Percentiles rank a stretch among this genome's conserved stretches.
phyloP scores from a whole-genome alignment of 35 echinoderm and acorn worm genomes.

The Apostichopus californicus region DNA sequence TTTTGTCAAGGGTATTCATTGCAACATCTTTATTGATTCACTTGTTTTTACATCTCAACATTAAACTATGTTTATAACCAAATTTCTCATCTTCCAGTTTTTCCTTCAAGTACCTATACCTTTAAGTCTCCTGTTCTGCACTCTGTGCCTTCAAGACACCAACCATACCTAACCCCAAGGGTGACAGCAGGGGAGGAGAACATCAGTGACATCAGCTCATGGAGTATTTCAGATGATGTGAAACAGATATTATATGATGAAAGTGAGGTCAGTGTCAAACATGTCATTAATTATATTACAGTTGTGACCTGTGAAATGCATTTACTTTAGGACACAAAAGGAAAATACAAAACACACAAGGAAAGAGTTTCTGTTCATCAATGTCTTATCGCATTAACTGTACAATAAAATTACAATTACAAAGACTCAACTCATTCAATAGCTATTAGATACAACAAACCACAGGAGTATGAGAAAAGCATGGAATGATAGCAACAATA shows the following conservation, averaged over 20 bases:
- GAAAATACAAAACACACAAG: too few relatives aligned
- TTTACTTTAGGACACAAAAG: too few relatives aligned
- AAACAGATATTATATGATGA: constrained; percentile 75
- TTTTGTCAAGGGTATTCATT: too few relatives aligned
- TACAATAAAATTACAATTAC: background rate
- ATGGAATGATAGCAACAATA: too few relatives aligned
- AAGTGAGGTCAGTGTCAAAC: background rate
- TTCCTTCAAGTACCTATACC: constrained; percentile 39
- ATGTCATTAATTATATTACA: background rate
- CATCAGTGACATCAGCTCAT: constrained; percentile 82
- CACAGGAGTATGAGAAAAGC: too few relatives aligned
- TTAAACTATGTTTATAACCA: background rate
- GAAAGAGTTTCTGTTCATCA: too few relatives aligned
- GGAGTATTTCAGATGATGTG: constrained; percentile 83
- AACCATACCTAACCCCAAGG: constrained; percentile 67
- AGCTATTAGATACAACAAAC: too few relatives aligned
- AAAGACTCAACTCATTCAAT: too few relatives aligned
- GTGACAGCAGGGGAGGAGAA: constrained; percentile 31
- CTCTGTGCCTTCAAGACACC: constrained; percentile 63
- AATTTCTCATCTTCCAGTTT: background rate
- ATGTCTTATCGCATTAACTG: too few relatives aligned
- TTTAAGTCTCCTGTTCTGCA: constrained; percentile 73
- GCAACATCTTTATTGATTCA: too few relatives aligned
- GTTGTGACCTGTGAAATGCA: too few relatives aligned
- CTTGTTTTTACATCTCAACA: background rate